Evolutionary conservation across 2,113 vertebrate species (phyloP), one percentile per base, ranked within the genome.

Genomic region (Tachysurus vachellii): DNA sequence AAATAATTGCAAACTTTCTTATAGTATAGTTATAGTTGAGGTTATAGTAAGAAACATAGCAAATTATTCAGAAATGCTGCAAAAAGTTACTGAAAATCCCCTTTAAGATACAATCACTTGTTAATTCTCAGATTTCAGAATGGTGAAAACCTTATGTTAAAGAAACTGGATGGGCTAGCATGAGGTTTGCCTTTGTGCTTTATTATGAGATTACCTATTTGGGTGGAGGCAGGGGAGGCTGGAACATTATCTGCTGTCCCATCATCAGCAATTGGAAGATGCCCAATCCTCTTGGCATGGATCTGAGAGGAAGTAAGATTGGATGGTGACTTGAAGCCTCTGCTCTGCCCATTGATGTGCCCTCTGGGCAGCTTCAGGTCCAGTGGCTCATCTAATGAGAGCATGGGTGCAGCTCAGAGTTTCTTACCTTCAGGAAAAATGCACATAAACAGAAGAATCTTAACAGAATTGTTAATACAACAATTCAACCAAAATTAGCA

Each of bases 301-400:
- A 95, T 92, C 6, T 90, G 85, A 47, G 93, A 93, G 10, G 92
- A 91, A 1, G 62, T 77, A 9, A 83, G 88, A 79, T 70, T 31
- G 31, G 85, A 85, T 14, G 93, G 90, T 0, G 93, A 93, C 50
- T 89, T 84, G 0, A 64, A 12, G 26, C 86, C 94, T 62, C 93
- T 91, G 91, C 96, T 96, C 88, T 95, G 94, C 88, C 95, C 95
- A 2, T 92, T 93, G 0, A 90, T 93, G 76, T 96, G 94, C 88
- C 96, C 95, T 89, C 95, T 96, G 81, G 96, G 97, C 92, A 99
- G 95, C 93, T 99, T 99, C 91, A 99, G 95, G 94, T 99, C 98
- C 70, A 99, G 95, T 47, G 98, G 98, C 94, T 99, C 97, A 56
- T 99, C 98, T 94, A 99, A 91, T 56, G 97, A 98, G 92, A 99